Evolutionary conservation across 2,888 invertebrate species (phyloP).

Genomic region (Chromoteleia sp.): DNA sequence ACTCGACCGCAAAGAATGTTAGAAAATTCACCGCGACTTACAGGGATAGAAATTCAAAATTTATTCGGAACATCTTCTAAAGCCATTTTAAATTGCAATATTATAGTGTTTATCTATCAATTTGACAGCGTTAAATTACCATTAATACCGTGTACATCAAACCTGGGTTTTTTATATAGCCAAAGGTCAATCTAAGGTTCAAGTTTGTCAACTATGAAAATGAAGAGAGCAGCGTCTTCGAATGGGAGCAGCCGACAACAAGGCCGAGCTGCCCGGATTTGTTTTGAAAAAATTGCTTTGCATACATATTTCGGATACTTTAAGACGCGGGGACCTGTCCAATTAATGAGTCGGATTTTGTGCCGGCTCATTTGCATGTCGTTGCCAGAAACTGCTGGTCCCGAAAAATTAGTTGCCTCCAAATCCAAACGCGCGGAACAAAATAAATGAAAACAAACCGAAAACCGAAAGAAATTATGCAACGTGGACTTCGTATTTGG

Average conservation of each 20-base stretch:
- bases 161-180: not conserved
- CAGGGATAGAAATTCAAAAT: no score
- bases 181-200: constrained; percentile 7
- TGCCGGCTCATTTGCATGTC: constrained; percentile 37
- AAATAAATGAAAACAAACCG: constrained; percentile 35
- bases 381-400: constrained; percentile 36
- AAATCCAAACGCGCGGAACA: not conserved
- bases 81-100: no score
- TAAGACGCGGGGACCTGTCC: constrained; percentile 22
- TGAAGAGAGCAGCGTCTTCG: constrained; percentile 3
- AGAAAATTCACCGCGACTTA: no score
- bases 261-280: constrained; percentile 11
- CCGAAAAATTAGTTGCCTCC: not conserved
- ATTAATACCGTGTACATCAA: not conserved
- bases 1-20: no score
- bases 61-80: no score
- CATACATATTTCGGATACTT: constrained; percentile 52
- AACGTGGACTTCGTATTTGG: constrained; percentile 23
- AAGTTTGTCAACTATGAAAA: constrained; percentile 18
- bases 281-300: constrained; percentile 54
- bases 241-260: constrained; percentile 1
- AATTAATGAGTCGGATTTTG: constrained; percentile 46
- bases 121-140: not conserved
- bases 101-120: no score
- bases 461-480: constrained; percentile 17